Evolutionary conservation across 2,113 vertebrate genomes (phyloP).

Genomic region (Heterochromis multidens): DNA sequence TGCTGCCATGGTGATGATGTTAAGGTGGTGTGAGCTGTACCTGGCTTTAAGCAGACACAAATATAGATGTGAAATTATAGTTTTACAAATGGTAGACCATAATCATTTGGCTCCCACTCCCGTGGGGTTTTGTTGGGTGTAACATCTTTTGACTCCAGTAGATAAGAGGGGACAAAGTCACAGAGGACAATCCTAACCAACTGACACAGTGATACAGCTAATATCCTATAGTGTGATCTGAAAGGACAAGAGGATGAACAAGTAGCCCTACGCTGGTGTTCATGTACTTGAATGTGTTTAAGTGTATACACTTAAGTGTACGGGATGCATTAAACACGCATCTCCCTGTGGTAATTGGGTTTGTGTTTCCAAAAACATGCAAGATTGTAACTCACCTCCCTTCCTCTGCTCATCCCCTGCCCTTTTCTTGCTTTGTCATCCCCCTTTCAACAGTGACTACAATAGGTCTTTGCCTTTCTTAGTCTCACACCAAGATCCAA

Average conservation of each 20-base stretch:
- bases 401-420: background rate
- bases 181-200: background rate
- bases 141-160: background rate
- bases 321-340: background rate
- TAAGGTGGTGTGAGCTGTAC: background rate
- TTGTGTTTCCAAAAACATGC: conserved; percentile 9
- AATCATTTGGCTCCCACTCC: background rate
- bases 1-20: conserved; percentile 26
- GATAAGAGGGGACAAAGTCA: background rate
- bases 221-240: background rate
- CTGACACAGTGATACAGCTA: background rate
- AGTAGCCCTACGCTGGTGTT: background rate
- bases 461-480: conserved; percentile 13
- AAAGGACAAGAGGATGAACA: background rate
- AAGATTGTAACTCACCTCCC: conserved; percentile 6
- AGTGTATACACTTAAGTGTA: background rate
- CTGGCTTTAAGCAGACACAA: background rate
- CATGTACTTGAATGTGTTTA: background rate
- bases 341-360: conserved; percentile 17
- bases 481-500: conserved; percentile 32
- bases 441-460: conserved; percentile 12
- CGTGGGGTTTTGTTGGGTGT: background rate
- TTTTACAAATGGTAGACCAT: background rate
- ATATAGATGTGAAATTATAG: background rate
- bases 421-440: background rate